Conservation (phyloP, 2,113 vertebrate species). For the Ciconia boyciana region DNA sequence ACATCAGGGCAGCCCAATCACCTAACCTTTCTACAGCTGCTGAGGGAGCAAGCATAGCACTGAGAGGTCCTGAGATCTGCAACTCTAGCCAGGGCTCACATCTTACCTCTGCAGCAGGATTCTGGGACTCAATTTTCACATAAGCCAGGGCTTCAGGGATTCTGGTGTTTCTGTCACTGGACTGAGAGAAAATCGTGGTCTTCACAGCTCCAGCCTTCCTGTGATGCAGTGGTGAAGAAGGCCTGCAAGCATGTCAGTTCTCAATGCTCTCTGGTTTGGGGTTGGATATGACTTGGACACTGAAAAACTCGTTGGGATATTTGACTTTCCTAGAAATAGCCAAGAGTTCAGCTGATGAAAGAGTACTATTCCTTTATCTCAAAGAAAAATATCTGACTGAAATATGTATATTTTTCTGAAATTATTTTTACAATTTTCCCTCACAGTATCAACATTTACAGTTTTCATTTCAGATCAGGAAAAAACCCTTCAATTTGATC, state of each 20-base stretch:
- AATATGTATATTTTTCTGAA: not conserved
- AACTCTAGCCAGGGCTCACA: not conserved
- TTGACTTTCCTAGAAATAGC: not conserved
- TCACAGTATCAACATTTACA: not conserved
- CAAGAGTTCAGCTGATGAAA: not conserved
- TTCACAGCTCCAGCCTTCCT: not conserved
- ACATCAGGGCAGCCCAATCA: not conserved
- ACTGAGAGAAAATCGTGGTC: not conserved
- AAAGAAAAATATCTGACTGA: not conserved
- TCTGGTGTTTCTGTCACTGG: not conserved
- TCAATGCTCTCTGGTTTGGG: not conserved
- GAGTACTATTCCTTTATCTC: not conserved
- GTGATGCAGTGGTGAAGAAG: not conserved
- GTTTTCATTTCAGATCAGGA: not conserved
- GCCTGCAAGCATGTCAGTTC: not conserved
- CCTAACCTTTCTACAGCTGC: not conserved
- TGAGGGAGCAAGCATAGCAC: not conserved
- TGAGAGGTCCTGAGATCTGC: not conserved
- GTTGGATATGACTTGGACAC: not conserved
- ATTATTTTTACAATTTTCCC: not conserved
- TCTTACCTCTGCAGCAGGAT: not conserved
- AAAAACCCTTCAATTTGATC: fast-evolving
- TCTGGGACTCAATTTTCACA: not conserved
- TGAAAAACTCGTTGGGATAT: not conserved
- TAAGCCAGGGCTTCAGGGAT: not conserved